Base-by-base conservation (phyloP, 2,113 vertebrate species). In the Bostrychus sinensis region DNA sequence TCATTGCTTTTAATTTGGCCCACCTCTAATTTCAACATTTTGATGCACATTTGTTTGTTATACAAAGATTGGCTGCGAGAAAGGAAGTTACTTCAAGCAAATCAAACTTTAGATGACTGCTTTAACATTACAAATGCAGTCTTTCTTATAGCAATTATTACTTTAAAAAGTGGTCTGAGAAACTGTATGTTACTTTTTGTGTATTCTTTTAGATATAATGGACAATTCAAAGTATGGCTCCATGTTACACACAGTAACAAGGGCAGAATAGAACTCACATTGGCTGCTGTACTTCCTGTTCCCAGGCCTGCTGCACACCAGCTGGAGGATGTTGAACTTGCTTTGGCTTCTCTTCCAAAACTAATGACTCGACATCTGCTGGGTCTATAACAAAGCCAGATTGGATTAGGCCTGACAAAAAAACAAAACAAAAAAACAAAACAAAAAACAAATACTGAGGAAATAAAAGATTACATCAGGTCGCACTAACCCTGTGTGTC, bases 291-390 rank as follows among this genome's bases (percentile, higher is more conserved):
- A 32, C 76, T 50, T 93, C 86, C 73, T 88, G 83, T 50, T 90
- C 85, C 96, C 96, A 98, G 1, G 94, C 94, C 54, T 91, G 88
- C 53, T 89, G 72, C 61, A 92, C 78, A 42, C 39, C 59, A 56
- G 68, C 28, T 3, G 91, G 87, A 56, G 80, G 70, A 30, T 67
- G 70, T 6, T 74, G 62, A 17, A 45, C 58, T 67, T 74, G 81
- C 66, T 38, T 70, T 14, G 87, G 71, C 6, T 34, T 56, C 70
- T 95, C 94, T 62, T 91, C 92, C 54, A 98, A 84, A 54, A 94
- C 30, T 79, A 97, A 82, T 3, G 84, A 90, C 89, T 98, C 95
- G 83, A 98, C 64, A 68, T 94, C 94, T 72, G 93, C 92, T 83
- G 87, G 80, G 66, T 94, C 94, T 95, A 70, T 75, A 82, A 19